phyloP scores from a whole-genome alignment of 2,113 vertebrate species.

The Neotragus pygmaeus region DNA sequence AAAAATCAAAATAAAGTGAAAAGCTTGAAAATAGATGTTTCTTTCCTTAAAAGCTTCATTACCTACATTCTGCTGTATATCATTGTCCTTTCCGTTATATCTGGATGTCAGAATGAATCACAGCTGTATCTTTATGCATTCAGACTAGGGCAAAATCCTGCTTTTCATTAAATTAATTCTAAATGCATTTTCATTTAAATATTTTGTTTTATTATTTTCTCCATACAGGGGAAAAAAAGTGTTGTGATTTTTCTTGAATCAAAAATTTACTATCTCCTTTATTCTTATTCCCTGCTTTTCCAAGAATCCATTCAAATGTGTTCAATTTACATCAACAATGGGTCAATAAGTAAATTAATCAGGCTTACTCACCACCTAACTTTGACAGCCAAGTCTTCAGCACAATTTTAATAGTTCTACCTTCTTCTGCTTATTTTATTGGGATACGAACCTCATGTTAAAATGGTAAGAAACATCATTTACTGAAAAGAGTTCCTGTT shows the following conservation, averaged over 20 bases:
- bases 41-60: constrained; percentile 60
- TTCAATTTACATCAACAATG: neutral
- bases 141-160: neutral
- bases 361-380: neutral
- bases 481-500: constrained; percentile 37
- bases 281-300: neutral
- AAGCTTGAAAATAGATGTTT: constrained; percentile 52
- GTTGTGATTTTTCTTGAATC: neutral
- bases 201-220: neutral
- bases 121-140: neutral
- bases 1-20: constrained; percentile 59
- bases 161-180: constrained; percentile 51
- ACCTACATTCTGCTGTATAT: constrained; percentile 27
- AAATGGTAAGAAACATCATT: constrained; percentile 5
- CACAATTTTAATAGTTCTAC: neutral
- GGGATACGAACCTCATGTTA: neutral
- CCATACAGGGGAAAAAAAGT: neutral
- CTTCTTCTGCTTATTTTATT: neutral
- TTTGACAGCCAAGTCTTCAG: neutral
- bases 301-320: neutral
- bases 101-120: constrained; percentile 13
- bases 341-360: constrained; percentile 21
- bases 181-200: constrained; percentile 23
- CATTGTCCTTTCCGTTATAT: neutral
- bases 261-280: neutral